A percentile compares a stretch with the other conserved stretches of the same genome.
phyloP scores from a whole-genome alignment of 2,888 invertebrate species.

The Pimpla rufipes region DNA sequence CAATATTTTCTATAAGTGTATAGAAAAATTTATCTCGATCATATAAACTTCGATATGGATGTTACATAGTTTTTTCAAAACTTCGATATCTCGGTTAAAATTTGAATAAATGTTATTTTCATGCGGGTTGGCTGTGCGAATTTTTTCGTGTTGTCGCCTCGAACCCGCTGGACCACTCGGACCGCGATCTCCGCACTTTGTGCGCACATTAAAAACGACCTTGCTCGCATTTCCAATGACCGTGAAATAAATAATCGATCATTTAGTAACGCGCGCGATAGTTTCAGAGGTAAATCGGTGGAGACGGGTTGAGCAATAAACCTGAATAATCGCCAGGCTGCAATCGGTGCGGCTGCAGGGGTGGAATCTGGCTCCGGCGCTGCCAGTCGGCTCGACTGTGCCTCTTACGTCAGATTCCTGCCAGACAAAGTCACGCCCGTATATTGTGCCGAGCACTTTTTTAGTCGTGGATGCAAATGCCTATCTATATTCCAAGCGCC shows the following conservation, averaged over 20 bases:
- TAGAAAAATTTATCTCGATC: no score
- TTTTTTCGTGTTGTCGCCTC: no score
- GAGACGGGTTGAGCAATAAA: background rate
- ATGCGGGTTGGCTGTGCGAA: no score
- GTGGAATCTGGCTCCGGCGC: background rate
- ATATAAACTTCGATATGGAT: no score
- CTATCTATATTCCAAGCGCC: slow-evolving; percentile 17
- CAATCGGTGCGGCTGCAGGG: background rate
- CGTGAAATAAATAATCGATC: slow-evolving; percentile 1
- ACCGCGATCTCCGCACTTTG: background rate
- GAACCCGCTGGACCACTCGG: background rate
- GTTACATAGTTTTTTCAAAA: no score
- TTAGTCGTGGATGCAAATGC: slow-evolving; percentile 6
- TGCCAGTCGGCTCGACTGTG: background rate
- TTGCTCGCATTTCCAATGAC: slow-evolving; percentile 8
- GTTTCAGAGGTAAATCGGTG: no score
- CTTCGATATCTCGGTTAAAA: no score
- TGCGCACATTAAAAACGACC: no score
- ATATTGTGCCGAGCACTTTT: background rate
- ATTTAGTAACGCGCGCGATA: background rate
- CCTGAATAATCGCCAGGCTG: background rate
- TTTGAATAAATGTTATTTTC: no score
- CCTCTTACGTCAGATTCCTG: slow-evolving; percentile 18
- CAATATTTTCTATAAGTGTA: no score
- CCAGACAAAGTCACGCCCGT: slow-evolving; percentile 25